phyloP scores from a whole-genome alignment of 2,888 invertebrate species.

The Halictus quadricinctus region DNA sequence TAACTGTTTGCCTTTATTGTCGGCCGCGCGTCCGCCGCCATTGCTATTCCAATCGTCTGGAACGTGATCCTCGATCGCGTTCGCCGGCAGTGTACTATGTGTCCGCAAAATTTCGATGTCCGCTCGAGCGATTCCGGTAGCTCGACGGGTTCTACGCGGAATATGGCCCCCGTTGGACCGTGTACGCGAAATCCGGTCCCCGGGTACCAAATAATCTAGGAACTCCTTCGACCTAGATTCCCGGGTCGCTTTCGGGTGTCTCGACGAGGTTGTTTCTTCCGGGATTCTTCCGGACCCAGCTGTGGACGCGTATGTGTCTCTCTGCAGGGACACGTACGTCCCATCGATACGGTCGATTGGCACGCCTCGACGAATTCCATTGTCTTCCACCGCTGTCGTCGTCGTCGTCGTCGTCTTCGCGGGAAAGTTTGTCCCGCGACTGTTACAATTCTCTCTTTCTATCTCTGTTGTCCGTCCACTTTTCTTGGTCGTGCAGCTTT shows the following conservation, averaged over 20 bases:
- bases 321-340: conserved; percentile 6
- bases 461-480: not conserved
- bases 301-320: not conserved
- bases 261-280: not conserved
- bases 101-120: conserved; percentile 12
- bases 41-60: conserved; percentile 42
- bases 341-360: conserved; percentile 45
- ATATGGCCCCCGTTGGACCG: not conserved
- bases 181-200: conserved; percentile 11
- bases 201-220: conserved; percentile 29
- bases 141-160: not conserved
- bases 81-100: not conserved
- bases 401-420: not conserved
- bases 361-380: conserved; percentile 62
- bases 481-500: conserved; percentile 18
- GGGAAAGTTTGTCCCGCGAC: conserved; percentile 46
- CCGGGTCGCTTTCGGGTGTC: not conserved
- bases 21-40: not conserved
- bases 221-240: conserved; percentile 37
- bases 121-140: not conserved
- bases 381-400: conserved; percentile 51
- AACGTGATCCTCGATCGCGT: conserved; percentile 14
- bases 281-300: not conserved
- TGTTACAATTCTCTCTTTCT: conserved; percentile 31
- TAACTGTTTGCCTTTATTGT: conserved; percentile 32